Conservation (phyloP, 1,140 invertebrate species). For the Stegodyphus mimosarum region DNA sequence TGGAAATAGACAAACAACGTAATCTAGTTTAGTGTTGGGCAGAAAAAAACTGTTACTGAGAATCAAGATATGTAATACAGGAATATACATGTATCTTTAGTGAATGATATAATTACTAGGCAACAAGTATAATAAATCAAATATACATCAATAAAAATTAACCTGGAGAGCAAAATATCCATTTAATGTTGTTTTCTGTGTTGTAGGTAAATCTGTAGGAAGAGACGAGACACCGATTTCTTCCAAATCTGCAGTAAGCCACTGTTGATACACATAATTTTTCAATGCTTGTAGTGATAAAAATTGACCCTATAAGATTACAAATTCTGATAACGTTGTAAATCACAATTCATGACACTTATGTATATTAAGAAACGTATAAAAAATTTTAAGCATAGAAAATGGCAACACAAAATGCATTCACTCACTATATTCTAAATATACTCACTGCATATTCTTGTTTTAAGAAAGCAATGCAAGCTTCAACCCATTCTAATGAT, state of each 20-base stretch:
- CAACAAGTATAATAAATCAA: slow-evolving; percentile 13
- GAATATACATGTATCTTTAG: too few species aligned
- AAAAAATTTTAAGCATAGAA: neutral
- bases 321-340: too few species aligned
- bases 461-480: slow-evolving; percentile 41
- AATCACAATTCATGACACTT: neutral
- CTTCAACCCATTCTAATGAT: slow-evolving; percentile 38
- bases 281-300: slow-evolving; percentile 25
- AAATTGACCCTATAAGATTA: slow-evolving; percentile 13
- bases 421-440: too few species aligned
- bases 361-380: neutral
- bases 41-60: too few species aligned
- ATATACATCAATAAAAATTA: slow-evolving; percentile 63
- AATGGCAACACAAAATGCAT: neutral
- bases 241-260: slow-evolving; percentile 74
- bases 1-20: too few species aligned
- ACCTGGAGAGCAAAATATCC: slow-evolving; percentile 75
- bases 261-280: slow-evolving; percentile 70
- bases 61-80: too few species aligned
- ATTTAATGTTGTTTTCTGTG: slow-evolving; percentile 68
- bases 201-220: slow-evolving; percentile 69
- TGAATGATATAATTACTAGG: neutral
- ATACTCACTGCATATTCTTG: slow-evolving; percentile 30
- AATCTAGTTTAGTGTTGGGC: too few species aligned
- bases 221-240: slow-evolving; percentile 73